Evolutionary conservation across 2,113 vertebrate species (phyloP).

Genomic region (Zosterops lateralis): DNA sequence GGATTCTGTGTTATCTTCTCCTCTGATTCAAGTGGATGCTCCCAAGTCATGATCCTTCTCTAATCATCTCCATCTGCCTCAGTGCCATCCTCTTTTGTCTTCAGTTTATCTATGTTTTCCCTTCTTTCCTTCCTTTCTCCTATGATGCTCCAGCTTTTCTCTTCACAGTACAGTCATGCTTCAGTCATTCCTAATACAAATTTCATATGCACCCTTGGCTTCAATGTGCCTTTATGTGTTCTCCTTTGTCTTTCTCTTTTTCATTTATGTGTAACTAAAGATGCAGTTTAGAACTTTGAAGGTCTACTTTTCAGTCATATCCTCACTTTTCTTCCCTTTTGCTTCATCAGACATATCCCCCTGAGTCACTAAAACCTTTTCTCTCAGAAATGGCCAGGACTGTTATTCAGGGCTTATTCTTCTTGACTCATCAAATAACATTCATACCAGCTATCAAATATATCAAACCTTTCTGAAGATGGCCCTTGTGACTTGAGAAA

Average conservation of each 20-base stretch:
- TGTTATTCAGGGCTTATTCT: background rate
- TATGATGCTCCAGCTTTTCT: background rate
- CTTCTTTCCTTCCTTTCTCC: background rate
- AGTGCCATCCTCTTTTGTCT: background rate
- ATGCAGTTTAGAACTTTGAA: background rate
- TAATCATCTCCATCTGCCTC: background rate
- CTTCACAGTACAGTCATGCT: background rate
- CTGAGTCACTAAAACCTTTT: background rate
- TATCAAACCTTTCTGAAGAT: background rate
- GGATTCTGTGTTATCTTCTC: background rate
- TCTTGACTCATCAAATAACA: background rate
- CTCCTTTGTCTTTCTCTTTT: background rate
- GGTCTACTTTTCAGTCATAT: background rate
- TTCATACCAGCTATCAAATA: background rate
- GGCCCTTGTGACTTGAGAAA: background rate
- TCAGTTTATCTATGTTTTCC: background rate
- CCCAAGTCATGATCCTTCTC: background rate
- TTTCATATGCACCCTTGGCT: background rate
- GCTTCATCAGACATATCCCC: background rate
- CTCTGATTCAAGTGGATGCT: background rate
- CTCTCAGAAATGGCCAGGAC: background rate
- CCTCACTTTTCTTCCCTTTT: background rate
- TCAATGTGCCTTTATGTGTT: background rate
- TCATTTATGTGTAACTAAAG: background rate
- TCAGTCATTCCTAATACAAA: background rate